A percentile compares a stretch with the other conserved stretches of the same genome.
These are phyloP conservation scores for Lysandra bellargus DNA, from an alignment of 2,888 invertebrate species.

Conservation along the genomic window DNA sequence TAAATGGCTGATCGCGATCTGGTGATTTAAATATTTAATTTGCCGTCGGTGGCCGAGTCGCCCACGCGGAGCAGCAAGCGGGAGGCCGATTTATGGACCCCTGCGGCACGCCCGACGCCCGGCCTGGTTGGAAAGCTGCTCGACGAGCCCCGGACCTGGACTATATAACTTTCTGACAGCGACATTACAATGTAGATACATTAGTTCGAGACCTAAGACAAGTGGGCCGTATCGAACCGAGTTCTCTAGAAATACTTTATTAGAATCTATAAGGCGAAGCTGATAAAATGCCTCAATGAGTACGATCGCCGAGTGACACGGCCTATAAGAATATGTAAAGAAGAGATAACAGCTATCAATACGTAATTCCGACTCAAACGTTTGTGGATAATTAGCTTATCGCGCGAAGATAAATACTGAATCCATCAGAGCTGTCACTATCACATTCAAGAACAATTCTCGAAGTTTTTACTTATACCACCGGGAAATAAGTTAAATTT, in stretches of 20 bases:
- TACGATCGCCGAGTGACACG: not conserved
- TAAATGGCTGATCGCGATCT: conserved; percentile 6
- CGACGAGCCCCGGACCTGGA: not conserved
- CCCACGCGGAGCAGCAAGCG: conserved; percentile 50
- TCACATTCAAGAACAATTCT: not conserved
- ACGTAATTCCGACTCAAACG: not conserved
- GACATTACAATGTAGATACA: not conserved
- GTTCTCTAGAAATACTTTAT: not conserved
- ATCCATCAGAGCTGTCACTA: not conserved
- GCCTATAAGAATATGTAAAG: not conserved
- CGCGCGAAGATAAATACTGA: not conserved
- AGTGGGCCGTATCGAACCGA: not conserved
- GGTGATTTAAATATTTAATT: conserved; percentile 27
- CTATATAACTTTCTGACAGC: not conserved
- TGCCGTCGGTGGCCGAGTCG: conserved; percentile 35
- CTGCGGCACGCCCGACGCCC: conserved; percentile 34
- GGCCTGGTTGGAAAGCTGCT: conserved; percentile 23
- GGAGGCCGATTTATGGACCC: conserved; percentile 53
- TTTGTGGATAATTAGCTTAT: conserved; percentile 6
- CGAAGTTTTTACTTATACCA: not conserved
- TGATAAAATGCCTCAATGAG: not conserved
- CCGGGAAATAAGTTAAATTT: not conserved
- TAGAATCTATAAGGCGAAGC: not conserved
- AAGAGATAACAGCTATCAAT: conserved; percentile 1
- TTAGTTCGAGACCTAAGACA: not conserved